Base-by-base conservation (phyloP, 2,888 invertebrate species). In the Leucophenga montana region DNA sequence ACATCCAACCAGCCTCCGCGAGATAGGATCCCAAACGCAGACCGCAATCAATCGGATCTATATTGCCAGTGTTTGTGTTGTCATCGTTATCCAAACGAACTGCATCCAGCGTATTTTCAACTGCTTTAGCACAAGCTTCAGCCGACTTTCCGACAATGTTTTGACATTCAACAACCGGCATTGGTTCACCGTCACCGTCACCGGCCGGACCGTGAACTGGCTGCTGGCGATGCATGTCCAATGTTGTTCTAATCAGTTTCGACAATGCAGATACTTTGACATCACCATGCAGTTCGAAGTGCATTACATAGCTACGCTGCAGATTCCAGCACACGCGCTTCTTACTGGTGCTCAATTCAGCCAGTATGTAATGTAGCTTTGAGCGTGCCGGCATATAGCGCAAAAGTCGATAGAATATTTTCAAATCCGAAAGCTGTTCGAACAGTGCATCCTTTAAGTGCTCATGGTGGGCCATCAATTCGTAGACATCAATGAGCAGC, bases 1-100 rank as follows among this genome's bases (percentile, higher is more conserved):
- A 90, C 86, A 94, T 94, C 95, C 96, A 96, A 0, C 97, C 97
- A 0, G n/a, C n/a, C n/a, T n/a, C 97, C 85, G 94, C 94, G 4
- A 97, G 91, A 89, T 97, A 97, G 73, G 92, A 92, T 71, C 95
- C 95, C 90, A 90, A 61, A 48, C 87, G 84, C 68, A 89, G 70
- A 8, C 89, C 89, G 72, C 87, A 83, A 72, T 87, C 87, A 27
- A 88, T 84, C 22, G 68, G 31, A 59, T 59, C 59, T 16, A 33
- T n/a, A 9, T 59, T n/a, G 33, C 1, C 48, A 48, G 0, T 48
- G 48, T 0, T 48, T 16, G n/a, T 48, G 2, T 27, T 6, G 6
- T 48, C 4, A 27, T 3, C 27, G 4, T 27, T n/a, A n/a, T n/a
- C n/a, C n/a, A n/a, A n/a, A n/a, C n/a, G n/a, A n/a, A n/a, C 27